Percentiles rank a stretch among this genome's conserved stretches.
phyloP scores from a whole-genome alignment of 2,888 invertebrate species.

The Scaptomyza parva region DNA sequence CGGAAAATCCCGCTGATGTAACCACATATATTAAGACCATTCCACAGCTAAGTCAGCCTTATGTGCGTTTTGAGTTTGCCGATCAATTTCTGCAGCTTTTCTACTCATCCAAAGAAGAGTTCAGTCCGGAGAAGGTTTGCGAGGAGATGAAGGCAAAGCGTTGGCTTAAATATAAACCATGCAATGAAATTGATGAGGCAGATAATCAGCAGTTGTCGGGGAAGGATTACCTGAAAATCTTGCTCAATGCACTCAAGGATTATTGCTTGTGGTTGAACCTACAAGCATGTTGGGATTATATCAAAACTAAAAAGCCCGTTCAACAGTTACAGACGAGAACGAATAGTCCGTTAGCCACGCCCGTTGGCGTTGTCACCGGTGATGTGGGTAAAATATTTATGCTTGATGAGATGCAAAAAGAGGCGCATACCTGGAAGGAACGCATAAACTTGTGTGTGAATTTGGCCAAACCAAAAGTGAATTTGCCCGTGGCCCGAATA shows the following conservation, averaged over 20 bases:
- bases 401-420: conserved; percentile 63
- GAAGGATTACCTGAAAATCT: conserved; percentile 76
- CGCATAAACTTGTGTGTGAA: conserved; percentile 66
- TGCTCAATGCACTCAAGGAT: conserved; percentile 74
- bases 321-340: conserved; percentile 58
- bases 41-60: conserved; percentile 72
- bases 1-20: conserved; percentile 65
- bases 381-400: conserved; percentile 60
- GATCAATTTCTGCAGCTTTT: conserved; percentile 80
- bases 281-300: conserved; percentile 64
- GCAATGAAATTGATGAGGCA: conserved; percentile 43
- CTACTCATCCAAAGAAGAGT: conserved; percentile 61
- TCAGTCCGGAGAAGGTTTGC: conserved; percentile 78
- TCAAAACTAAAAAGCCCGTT: conserved; percentile 56
- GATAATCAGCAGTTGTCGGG: conserved; percentile 66
- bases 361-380: conserved; percentile 55
- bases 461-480: conserved; percentile 63
- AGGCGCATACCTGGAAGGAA: conserved; percentile 59
- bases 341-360: conserved; percentile 53
- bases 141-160: conserved; percentile 74
- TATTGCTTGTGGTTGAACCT: conserved; percentile 79
- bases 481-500: conserved; percentile 69
- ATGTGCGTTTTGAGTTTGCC: conserved; percentile 79
- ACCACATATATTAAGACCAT: conserved; percentile 74
- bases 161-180: conserved; percentile 76